A percentile compares a stretch with the other conserved stretches of the same genome.
These are phyloP conservation scores for Drosophila sordidula DNA, from an alignment of 2,888 invertebrate species.

Conservation along the genomic window DNA sequence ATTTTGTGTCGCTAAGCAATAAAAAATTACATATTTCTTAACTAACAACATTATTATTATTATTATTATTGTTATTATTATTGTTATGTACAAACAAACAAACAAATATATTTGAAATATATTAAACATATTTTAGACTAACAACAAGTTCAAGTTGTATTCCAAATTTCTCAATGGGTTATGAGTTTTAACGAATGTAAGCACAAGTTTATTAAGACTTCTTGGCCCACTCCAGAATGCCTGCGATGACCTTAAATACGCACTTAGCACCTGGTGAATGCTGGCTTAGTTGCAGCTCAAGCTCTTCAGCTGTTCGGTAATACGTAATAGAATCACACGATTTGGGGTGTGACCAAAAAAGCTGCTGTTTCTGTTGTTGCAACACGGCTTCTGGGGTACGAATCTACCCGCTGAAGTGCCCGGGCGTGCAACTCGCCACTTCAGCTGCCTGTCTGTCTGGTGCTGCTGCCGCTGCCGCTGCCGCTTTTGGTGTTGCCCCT, in stretches of 20 bases:
- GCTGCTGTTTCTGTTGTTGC: conserved; percentile 27
- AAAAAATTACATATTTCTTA: too few relatives aligned
- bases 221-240: neutral
- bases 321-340: neutral
- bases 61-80: too few relatives aligned
- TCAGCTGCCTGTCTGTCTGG: conserved; percentile 49
- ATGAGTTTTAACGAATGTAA: too few relatives aligned
- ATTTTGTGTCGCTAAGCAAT: too few relatives aligned
- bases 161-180: too few relatives aligned
- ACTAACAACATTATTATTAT: too few relatives aligned
- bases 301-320: neutral
- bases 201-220: too few relatives aligned
- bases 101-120: too few relatives aligned
- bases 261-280: neutral
- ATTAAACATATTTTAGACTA: too few relatives aligned
- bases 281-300: neutral
- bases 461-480: conserved; percentile 1
- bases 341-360: conserved; percentile 39
- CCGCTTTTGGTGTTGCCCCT: neutral
- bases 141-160: too few relatives aligned
- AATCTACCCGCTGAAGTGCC: conserved; percentile 32
- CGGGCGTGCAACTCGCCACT: conserved; percentile 56
- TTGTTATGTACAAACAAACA: too few relatives aligned
- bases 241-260: too few relatives aligned
- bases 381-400: conserved; percentile 21